Percentiles rank a stretch among this genome's conserved stretches.
Conservation (phyloP, 53 echinoderm and acorn worm species). For the Hippasteria phrygiana region DNA sequence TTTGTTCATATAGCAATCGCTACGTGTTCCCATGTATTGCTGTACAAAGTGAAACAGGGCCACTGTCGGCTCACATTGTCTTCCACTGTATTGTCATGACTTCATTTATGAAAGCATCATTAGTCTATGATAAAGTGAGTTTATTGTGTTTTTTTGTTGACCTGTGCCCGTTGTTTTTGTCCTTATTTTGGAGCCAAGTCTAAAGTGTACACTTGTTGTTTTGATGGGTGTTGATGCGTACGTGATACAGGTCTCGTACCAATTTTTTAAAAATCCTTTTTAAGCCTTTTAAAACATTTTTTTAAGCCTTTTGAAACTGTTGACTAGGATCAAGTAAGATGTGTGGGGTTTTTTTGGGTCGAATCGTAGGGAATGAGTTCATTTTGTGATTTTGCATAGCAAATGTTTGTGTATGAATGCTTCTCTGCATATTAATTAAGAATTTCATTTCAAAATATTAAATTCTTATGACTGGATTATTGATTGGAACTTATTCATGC, state of each 20-base stretch:
- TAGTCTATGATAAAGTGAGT: not conserved
- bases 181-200: conserved; percentile 25
- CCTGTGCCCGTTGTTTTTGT: not conserved
- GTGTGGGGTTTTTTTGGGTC: too few species aligned
- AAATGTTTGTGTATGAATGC: too few species aligned
- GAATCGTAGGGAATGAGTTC: too few species aligned
- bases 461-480: too few species aligned
- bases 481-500: too few species aligned
- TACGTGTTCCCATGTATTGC: not conserved
- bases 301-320: too few species aligned
- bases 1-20: not conserved
- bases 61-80: not conserved
- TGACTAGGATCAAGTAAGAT: too few species aligned
- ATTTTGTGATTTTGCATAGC: too few species aligned
- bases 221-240: not conserved
- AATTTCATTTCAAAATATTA: too few species aligned
- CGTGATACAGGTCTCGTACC: not conserved
- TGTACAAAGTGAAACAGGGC: not conserved
- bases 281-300: not conserved
- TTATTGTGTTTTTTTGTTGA: not conserved
- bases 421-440: too few species aligned
- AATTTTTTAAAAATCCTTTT: too few species aligned
- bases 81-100: not conserved
- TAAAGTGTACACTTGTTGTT: not conserved
- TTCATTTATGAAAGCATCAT: not conserved